A percentile compares a stretch with the other conserved stretches of the same genome.
Conservation (phyloP, 2,113 vertebrate species). For the Syrrhaptes paradoxus region DNA sequence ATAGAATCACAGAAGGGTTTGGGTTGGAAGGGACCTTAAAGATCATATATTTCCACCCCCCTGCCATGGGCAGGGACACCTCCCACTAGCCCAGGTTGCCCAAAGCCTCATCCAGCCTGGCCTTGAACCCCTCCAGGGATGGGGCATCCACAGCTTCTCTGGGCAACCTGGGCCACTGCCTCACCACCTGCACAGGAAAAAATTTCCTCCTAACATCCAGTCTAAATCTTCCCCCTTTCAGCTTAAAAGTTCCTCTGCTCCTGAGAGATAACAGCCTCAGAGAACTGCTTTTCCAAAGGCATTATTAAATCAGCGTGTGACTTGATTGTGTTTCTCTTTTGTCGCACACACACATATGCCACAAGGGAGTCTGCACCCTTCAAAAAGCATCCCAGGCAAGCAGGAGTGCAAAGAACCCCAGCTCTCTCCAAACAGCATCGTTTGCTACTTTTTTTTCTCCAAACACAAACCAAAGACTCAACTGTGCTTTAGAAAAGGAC, state of each 20-base stretch:
- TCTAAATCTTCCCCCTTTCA: too few species aligned
- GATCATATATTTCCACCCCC: too few species aligned
- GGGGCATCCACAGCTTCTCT: too few species aligned
- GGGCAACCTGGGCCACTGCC: too few species aligned
- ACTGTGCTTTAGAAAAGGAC: not conserved
- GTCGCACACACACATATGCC: not conserved
- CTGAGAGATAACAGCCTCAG: not conserved
- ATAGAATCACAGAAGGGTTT: too few species aligned
- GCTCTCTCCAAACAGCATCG: not conserved
- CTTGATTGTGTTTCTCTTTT: not conserved
- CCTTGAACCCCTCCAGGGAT: too few species aligned
- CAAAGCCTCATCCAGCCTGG: too few species aligned
- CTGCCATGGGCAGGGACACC: too few species aligned
- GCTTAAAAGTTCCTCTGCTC: not conserved
- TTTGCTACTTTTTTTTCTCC: not conserved
- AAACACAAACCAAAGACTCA: not conserved
- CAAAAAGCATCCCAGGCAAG: accelerated
- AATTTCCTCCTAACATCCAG: too few species aligned
- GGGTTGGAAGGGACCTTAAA: too few species aligned
- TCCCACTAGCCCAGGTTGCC: too few species aligned
- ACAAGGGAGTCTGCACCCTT: not conserved
- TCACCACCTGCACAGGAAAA: too few species aligned
- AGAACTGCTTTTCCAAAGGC: not conserved
- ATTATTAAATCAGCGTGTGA: not conserved
- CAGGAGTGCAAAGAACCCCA: not conserved